Evolutionary conservation across 2,888 invertebrate genomes (phyloP).

Genomic region (Pollenia griseotomentosa): DNA sequence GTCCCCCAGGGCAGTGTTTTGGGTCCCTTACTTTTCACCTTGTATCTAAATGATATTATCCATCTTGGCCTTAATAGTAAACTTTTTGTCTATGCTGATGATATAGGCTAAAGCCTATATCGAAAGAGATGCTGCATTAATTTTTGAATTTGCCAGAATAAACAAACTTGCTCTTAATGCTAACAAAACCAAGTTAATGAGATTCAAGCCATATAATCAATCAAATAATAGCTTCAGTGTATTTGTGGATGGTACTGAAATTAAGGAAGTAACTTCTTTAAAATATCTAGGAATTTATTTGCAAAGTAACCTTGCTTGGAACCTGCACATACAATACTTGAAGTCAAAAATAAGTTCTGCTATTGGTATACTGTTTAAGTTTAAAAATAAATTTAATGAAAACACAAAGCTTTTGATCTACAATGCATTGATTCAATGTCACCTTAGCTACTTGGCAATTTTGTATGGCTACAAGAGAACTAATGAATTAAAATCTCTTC

Average conservation of each 20-base stretch:
- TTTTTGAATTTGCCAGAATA: not conserved
- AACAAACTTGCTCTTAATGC: not conserved
- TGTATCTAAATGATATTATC: conserved; percentile 22
- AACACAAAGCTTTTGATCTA: too few relatives aligned
- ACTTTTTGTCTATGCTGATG: conserved; percentile 17
- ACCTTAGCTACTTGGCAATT: too few relatives aligned
- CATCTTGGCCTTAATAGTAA: not conserved
- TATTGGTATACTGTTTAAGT: too few relatives aligned
- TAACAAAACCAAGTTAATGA: conserved; percentile 46
- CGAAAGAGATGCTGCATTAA: not conserved
- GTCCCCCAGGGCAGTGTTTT: conserved; percentile 15
- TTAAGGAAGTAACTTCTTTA: not conserved
- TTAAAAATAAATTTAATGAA: too few relatives aligned
- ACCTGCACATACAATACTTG: too few relatives aligned
- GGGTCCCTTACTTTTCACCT: not conserved
- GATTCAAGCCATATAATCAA: not conserved
- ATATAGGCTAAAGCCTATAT: not conserved
- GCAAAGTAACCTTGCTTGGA: too few relatives aligned
- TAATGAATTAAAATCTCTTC: too few relatives aligned
- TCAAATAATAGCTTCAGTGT: conserved; percentile 6
- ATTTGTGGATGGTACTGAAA: conserved; percentile 56
- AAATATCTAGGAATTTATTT: too few relatives aligned
- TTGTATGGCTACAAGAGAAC: too few relatives aligned
- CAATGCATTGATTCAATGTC: too few relatives aligned
- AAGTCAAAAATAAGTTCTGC: too few relatives aligned